Evolutionary conservation across 2,888 invertebrate species (phyloP).

Genomic region (Drosophila colorata): DNA sequence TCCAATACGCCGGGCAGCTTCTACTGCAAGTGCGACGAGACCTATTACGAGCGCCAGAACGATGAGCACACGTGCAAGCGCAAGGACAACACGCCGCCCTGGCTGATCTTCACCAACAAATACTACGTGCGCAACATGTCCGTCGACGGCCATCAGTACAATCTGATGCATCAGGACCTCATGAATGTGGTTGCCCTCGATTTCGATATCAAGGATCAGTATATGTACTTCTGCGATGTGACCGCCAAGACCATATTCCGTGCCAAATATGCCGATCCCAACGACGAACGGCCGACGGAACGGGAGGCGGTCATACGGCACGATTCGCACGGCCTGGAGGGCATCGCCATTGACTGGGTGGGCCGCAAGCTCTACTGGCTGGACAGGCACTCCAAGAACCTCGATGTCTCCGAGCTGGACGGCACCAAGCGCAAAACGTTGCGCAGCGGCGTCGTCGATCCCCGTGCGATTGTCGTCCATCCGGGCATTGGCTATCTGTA

Average conservation of each 20-base stretch:
- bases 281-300: constrained; percentile 86
- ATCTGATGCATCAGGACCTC: constrained; percentile 95
- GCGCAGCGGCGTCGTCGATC: constrained; percentile 95
- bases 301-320: constrained; percentile 95
- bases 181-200: constrained; percentile 99
- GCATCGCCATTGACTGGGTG: constrained; percentile 98
- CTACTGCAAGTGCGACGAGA: constrained; percentile 97
- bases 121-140: constrained; percentile 99
- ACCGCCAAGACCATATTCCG: constrained; percentile 97
- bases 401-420: constrained; percentile 97
- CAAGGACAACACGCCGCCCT: constrained; percentile 92
- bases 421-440: constrained; percentile 96
- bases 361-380: constrained; percentile 98
- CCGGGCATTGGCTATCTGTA: constrained; percentile 97
- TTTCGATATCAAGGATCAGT: constrained; percentile 93
- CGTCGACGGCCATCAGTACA: constrained; percentile 93
- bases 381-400: constrained; percentile 96
- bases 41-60: constrained; percentile 93
- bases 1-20: constrained; percentile 97
- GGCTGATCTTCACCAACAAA: constrained; percentile 97
- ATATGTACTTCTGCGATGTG: constrained; percentile 98
- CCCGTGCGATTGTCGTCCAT: constrained; percentile 97
- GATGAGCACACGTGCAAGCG: constrained; percentile 97
- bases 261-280: constrained; percentile 87
- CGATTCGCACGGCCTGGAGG: constrained; percentile 98